Percentiles rank a stretch among this genome's conserved stretches.
Evolutionary conservation across 2,888 invertebrate genomes (phyloP).

Genomic region (Odontothrips loti): DNA sequence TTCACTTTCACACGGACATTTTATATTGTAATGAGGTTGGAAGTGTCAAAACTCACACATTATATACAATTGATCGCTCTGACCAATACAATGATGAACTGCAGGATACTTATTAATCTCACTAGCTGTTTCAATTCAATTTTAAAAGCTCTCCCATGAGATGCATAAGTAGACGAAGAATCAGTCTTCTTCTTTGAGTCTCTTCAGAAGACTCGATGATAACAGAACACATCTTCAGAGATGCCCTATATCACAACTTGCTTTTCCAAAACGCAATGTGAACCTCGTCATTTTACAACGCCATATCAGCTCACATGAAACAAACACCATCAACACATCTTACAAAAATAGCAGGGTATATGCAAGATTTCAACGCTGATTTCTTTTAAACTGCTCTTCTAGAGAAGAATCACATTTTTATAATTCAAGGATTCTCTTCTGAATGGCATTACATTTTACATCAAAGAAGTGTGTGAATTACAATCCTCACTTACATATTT

Average conservation of each 20-base stretch:
- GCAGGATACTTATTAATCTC: not conserved
- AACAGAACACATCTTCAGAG: not conserved
- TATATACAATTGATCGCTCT: not conserved
- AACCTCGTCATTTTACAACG: not conserved
- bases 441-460: too few relatives aligned
- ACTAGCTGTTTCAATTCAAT: not conserved
- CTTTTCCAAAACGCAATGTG: not conserved
- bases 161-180: not conserved
- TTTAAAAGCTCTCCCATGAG: not conserved
- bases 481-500: too few relatives aligned
- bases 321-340: not conserved
- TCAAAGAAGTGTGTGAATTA: too few relatives aligned
- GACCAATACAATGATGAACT: not conserved
- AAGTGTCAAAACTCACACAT: conserved; percentile 10
- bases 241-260: not conserved
- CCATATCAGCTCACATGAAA: not conserved
- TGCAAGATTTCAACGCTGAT: too few relatives aligned
- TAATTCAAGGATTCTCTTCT: too few relatives aligned
- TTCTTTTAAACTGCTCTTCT: too few relatives aligned
- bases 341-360: not conserved
- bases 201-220: conserved; percentile 4
- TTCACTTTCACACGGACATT: conserved; percentile 1
- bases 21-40: not conserved
- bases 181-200: conserved; percentile 15
- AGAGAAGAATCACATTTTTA: too few relatives aligned